Evolutionary conservation across 2,797 vertebrate genomes (phyloP).

Genomic region (Sebastes steindachneri): DNA sequence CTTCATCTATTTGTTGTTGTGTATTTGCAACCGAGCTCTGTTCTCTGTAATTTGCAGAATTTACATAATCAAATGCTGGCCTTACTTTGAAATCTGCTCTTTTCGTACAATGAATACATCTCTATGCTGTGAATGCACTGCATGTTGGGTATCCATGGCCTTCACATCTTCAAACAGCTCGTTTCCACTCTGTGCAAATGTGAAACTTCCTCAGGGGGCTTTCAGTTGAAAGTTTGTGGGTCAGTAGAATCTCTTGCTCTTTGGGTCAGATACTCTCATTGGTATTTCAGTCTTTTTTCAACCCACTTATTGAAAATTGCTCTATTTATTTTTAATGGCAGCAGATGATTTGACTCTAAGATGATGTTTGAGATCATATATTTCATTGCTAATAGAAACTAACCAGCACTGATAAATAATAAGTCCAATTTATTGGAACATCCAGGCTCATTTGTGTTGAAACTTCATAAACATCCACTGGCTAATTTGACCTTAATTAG

Average conservation of each 20-base stretch:
- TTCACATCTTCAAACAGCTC: conserved; percentile 13
- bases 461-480: background rate
- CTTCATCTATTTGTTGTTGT: background rate
- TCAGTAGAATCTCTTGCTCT: conserved; percentile 24
- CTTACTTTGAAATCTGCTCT: background rate
- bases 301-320: conserved; percentile 1
- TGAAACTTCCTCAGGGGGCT: conserved; percentile 7
- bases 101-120: background rate
- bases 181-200: background rate
- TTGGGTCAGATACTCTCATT: conserved; percentile 7
- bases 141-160: conserved; percentile 10
- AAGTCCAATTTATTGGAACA: background rate
- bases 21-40: background rate
- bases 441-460: background rate
- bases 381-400: background rate
- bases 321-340: conserved; percentile 10
- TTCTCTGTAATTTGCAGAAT: background rate
- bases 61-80: background rate
- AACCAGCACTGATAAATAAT: background rate
- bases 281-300: conserved; percentile 3
- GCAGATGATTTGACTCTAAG: conserved; percentile 5
- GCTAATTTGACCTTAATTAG: background rate
- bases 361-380: conserved; percentile 1
- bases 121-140: background rate
- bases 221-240: conserved; percentile 27